phyloP scores from a whole-genome alignment of 2,888 invertebrate species.

The Tupiocoris notatus region DNA sequence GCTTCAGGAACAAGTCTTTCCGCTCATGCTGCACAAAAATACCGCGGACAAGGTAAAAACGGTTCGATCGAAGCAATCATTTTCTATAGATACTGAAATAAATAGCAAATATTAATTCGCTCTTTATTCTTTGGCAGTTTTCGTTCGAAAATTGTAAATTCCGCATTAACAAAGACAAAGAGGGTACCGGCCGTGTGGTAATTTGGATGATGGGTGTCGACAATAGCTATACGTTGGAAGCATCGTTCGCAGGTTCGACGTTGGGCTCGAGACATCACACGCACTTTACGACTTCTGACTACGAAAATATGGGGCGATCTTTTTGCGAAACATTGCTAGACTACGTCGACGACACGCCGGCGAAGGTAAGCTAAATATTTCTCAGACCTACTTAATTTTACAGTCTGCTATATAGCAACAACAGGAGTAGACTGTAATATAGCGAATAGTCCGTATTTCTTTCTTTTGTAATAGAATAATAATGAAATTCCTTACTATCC shows the following conservation, averaged over 20 bases:
- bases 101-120: not conserved
- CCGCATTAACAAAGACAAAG: conserved; percentile 87
- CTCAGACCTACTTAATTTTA: no score
- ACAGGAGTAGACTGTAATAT: no score
- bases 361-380: conserved; percentile 61
- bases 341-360: conserved; percentile 82
- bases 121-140: conserved; percentile 63
- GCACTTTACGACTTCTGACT: conserved; percentile 80
- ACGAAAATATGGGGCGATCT: conserved; percentile 78
- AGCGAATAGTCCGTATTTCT: no score
- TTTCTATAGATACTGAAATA: no score
- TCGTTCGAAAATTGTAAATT: conserved; percentile 93
- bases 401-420: no score
- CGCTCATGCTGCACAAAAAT: conserved; percentile 89
- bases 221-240: conserved; percentile 94
- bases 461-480: no score
- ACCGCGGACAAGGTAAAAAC: conserved; percentile 86
- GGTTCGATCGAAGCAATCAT: no score
- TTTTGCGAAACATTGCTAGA: conserved; percentile 92
- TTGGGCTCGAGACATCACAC: conserved; percentile 77
- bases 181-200: conserved; percentile 91
- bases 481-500: no score
- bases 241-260: conserved; percentile 88
- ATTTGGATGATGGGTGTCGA: conserved; percentile 94
- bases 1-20: conserved; percentile 89